Conservation (phyloP, 2,888 invertebrate genomes). For the Lasioglossum malachurum region DNA sequence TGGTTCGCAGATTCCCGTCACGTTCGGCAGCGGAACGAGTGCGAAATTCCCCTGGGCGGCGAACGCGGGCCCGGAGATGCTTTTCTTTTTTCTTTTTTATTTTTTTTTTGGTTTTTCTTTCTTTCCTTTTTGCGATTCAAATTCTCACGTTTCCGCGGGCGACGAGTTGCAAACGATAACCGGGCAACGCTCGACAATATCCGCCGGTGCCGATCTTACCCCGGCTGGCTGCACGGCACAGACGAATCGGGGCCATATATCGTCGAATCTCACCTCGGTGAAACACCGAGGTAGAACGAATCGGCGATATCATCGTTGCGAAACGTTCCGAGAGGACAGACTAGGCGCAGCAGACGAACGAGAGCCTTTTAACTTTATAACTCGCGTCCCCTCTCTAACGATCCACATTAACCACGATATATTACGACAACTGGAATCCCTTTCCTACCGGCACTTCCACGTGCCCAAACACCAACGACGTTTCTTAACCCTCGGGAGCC, state of each 20-base stretch:
- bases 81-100: no score
- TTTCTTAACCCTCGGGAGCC: background rate
- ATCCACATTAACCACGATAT: slow-evolving; percentile 49
- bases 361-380: slow-evolving; percentile 43
- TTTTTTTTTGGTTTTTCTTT: background rate
- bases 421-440: slow-evolving; percentile 45
- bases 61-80: background rate
- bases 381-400: slow-evolving; percentile 18
- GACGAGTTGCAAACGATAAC: slow-evolving; percentile 22
- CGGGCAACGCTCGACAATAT: slow-evolving; percentile 6
- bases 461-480: background rate
- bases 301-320: slow-evolving; percentile 47
- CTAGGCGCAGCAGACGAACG: slow-evolving; percentile 23
- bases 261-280: slow-evolving; percentile 24
- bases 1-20: slow-evolving; percentile 16
- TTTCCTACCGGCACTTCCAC: slow-evolving; percentile 21
- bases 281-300: slow-evolving; percentile 52
- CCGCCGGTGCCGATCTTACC: slow-evolving; percentile 12
- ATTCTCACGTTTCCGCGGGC: background rate
- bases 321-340: slow-evolving; percentile 19
- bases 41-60: background rate
- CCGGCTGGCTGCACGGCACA: slow-evolving; percentile 12
- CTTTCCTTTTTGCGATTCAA: background rate
- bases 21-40: slow-evolving; percentile 28
- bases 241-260: slow-evolving; percentile 52